phyloP scores from a whole-genome alignment of 2,113 vertebrate species.

The Odontophorus gujanensis region DNA sequence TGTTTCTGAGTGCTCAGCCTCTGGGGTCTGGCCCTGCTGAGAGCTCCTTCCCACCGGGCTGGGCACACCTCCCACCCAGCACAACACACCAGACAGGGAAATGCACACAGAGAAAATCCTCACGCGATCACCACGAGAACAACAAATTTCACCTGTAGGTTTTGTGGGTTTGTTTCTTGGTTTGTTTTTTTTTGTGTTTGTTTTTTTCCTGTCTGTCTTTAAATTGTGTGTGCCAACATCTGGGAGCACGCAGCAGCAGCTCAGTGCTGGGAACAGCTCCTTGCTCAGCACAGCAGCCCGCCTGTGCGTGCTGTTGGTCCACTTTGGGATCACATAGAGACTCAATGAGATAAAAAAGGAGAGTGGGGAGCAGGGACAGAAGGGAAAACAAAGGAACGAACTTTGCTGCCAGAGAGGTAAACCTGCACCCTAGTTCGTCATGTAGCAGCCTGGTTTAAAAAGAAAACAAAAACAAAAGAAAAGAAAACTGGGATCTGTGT shows the following conservation, averaged over 20 bases:
- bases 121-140: slow-evolving; percentile 1
- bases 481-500: slow-evolving; percentile 45
- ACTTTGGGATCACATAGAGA: slow-evolving; percentile 60
- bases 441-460: slow-evolving; percentile 50
- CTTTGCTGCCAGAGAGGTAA: slow-evolving; percentile 64
- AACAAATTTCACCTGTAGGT: neutral
- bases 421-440: slow-evolving; percentile 49
- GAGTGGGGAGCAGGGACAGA: neutral
- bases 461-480: neutral
- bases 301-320: slow-evolving; percentile 75
- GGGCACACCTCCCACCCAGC: neutral
- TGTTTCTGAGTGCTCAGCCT: slow-evolving; percentile 28
- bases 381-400: neutral
- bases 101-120: neutral
- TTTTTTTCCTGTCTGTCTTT: neutral
- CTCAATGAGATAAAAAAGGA: slow-evolving; percentile 14
- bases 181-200: too few relatives aligned
- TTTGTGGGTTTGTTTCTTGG: too few relatives aligned
- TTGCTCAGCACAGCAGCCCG: slow-evolving; percentile 55
- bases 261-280: slow-evolving; percentile 24
- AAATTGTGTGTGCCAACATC: slow-evolving; percentile 16
- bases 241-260: neutral
- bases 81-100: slow-evolving; percentile 18
- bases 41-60: slow-evolving; percentile 32
- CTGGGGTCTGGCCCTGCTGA: slow-evolving; percentile 52